Conservation (phyloP, 2,113 vertebrate genomes). For the Crotalus horridus region DNA sequence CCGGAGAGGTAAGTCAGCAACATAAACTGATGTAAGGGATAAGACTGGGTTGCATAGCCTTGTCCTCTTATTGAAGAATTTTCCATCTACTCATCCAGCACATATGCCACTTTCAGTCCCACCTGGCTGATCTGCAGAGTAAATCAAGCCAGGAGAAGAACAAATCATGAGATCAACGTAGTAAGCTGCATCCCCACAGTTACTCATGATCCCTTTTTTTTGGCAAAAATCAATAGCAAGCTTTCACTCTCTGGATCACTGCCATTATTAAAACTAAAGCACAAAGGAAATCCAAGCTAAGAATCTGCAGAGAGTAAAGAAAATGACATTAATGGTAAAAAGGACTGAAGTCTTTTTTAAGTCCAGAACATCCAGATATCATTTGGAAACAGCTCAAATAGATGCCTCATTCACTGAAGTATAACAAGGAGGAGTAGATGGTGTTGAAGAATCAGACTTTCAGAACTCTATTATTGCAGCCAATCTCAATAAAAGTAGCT, state of each 20-base stretch:
- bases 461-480: background rate
- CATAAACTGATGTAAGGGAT: background rate
- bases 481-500: background rate
- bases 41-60: background rate
- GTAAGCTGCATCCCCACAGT: background rate
- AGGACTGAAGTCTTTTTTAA: background rate
- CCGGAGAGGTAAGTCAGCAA: too few species aligned
- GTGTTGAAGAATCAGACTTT: background rate
- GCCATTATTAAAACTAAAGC: background rate
- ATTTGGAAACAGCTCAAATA: background rate
- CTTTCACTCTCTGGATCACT: background rate
- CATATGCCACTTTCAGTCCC: background rate
- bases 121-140: background rate
- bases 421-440: background rate
- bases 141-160: background rate
- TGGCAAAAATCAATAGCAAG: background rate
- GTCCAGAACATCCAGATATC: background rate
- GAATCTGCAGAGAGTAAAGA: background rate
- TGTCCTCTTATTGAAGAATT: background rate
- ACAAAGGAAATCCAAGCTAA: background rate
- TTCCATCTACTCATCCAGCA: background rate
- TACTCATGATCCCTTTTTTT: background rate
- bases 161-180: background rate
- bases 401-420: background rate
- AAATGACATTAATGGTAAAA: background rate